Percentiles rank a stretch among this genome's conserved stretches.
These are phyloP conservation scores for Tyrannus savana DNA, from an alignment of 2,113 vertebrate genomes.

Conservation along the genomic window DNA sequence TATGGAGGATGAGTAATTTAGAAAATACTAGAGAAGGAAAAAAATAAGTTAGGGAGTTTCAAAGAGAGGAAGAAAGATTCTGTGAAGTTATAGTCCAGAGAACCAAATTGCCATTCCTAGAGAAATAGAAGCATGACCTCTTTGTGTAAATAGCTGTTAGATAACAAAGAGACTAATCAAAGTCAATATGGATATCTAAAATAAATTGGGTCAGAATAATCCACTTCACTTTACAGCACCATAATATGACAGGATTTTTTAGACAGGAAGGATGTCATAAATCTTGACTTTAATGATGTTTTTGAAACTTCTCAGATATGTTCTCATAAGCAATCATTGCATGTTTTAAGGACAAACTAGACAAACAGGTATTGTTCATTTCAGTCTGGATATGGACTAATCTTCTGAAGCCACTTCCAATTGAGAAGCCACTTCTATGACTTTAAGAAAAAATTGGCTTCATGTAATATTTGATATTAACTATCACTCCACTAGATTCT, in stretches of 20 bases:
- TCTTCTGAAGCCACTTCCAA: not conserved
- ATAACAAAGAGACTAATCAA: not conserved
- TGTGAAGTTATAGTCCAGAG: not conserved
- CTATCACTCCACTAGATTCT: not conserved
- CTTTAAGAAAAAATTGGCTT: not conserved
- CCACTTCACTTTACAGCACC: not conserved
- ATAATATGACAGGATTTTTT: accelerated
- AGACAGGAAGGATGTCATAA: not conserved
- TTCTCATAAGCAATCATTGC: not conserved
- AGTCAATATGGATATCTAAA: not conserved
- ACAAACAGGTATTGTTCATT: not conserved
- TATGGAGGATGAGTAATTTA: not conserved
- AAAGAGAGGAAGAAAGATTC: not conserved
- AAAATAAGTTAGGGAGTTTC: not conserved
- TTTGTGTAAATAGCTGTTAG: not conserved
- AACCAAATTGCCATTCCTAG: not conserved
- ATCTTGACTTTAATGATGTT: not conserved
- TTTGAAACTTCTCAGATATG: not conserved
- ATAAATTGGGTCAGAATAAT: not conserved
- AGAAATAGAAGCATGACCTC: not conserved
- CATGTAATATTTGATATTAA: not conserved
- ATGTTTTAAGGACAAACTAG: not conserved
- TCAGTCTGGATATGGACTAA: not conserved
- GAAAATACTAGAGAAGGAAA: not conserved
- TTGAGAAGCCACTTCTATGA: not conserved